Evolutionary conservation across 2,888 invertebrate genomes (phyloP).

Genomic region (Sesia bembeciformis): DNA sequence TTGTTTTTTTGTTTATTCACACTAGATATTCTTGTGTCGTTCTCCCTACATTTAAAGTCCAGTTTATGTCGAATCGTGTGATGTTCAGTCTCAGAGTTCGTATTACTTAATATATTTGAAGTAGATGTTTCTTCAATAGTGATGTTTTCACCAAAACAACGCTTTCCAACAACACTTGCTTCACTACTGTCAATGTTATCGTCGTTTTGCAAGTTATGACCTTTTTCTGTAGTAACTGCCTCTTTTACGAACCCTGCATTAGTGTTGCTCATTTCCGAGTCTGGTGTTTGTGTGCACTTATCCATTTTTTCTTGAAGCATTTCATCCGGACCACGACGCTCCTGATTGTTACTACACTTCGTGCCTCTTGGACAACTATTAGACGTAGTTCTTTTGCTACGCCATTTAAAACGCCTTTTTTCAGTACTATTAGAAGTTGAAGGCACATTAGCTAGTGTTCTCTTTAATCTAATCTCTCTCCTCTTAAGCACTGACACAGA

Average conservation of each 20-base stretch:
- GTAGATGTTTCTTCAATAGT: conserved; percentile 12
- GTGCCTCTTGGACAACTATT: background rate
- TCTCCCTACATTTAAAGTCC: conserved; percentile 1
- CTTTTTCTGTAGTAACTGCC: background rate
- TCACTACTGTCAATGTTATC: conserved; percentile 10
- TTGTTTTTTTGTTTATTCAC: conserved; percentile 2
- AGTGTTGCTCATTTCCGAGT: background rate
- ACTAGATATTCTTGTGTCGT: conserved; percentile 7
- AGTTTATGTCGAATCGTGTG: conserved; percentile 2
- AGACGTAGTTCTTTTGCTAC: background rate
- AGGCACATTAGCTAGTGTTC: background rate
- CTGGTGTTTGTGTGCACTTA: background rate
- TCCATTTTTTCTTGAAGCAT: background rate
- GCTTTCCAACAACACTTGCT: conserved; percentile 2
- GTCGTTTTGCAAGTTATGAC: background rate
- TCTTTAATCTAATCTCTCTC: background rate
- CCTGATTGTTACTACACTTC: no score
- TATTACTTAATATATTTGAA: conserved; percentile 27
- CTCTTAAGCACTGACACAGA: background rate
- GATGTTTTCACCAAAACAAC: background rate
- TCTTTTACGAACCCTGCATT: background rate
- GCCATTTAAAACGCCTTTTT: background rate
- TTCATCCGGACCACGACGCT: background rate
- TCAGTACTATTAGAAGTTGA: background rate
- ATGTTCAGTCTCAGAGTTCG: conserved; percentile 15